phyloP scores from a whole-genome alignment of 23 tunicate genomes.

The Ciona savignyi region DNA sequence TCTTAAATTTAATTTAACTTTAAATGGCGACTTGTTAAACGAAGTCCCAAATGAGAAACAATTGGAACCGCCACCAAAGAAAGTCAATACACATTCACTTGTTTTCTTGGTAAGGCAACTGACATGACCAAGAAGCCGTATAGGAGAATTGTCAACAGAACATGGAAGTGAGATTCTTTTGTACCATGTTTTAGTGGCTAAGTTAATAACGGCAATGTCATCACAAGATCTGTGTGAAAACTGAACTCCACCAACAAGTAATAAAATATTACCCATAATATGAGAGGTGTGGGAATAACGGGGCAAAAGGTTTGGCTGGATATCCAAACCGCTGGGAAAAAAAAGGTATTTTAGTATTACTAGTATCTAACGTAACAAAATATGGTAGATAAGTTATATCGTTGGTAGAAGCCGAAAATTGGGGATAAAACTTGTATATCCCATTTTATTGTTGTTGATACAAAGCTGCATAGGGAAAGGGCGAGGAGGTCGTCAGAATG shows the following conservation, averaged over 20 bases:
- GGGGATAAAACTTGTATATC: no score
- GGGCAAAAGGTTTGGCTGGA: conserved; percentile 15
- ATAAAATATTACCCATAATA: not conserved
- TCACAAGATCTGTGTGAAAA: conserved; percentile 3
- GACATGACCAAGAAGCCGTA: conserved; percentile 37
- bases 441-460: no score
- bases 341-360: no score
- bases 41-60: conserved; percentile 89
- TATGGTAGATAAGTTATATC: not conserved
- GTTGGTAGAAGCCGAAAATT: not conserved
- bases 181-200: conserved; percentile 9
- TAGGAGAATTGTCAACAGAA: not conserved
- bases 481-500: no score
- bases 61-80: conserved; percentile 79
- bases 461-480: no score
- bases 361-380: no score
- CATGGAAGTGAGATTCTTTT: conserved; percentile 2
- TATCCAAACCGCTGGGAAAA: conserved; percentile 10
- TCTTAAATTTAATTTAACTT: conserved; percentile 2
- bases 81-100: conserved; percentile 2
- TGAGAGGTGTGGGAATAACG: conserved; percentile 63
- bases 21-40: conserved; percentile 36
- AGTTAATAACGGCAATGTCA: conserved; percentile 31
- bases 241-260: conserved; percentile 69
- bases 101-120: conserved; percentile 4